phyloP scores from a whole-genome alignment of 1,140 invertebrate species.

The Thaumetopoea pityocampa region DNA sequence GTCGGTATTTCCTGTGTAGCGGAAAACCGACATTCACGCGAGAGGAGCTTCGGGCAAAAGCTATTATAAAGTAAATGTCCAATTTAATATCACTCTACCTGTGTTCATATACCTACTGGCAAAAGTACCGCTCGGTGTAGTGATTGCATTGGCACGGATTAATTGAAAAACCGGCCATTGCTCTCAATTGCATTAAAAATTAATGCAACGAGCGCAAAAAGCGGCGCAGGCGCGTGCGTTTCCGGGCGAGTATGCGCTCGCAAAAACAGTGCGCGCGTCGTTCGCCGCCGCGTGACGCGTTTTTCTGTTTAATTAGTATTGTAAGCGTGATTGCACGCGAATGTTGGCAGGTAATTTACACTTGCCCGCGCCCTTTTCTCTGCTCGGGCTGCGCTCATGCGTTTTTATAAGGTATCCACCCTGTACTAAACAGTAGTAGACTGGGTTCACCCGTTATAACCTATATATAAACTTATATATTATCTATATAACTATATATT shows the following conservation, averaged over 20 bases:
- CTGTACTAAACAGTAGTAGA: too few relatives aligned
- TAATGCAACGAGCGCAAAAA: constrained; percentile 46
- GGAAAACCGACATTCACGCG: too few relatives aligned
- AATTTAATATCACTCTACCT: too few relatives aligned
- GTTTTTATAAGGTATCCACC: too few relatives aligned
- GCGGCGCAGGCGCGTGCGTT: constrained; percentile 35
- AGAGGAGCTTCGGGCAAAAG: too few relatives aligned
- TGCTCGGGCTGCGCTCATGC: not conserved
- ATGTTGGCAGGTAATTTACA: constrained; percentile 15
- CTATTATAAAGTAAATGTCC: too few relatives aligned
- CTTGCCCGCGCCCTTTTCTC: not conserved
- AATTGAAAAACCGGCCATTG: constrained; percentile 35
- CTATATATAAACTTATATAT: too few relatives aligned
- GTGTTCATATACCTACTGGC: too few relatives aligned
- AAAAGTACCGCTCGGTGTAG: too few relatives aligned
- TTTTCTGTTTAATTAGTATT: constrained; percentile 52
- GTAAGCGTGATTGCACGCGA: constrained; percentile 32
- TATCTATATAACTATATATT: too few relatives aligned
- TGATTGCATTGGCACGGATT: constrained; percentile 5
- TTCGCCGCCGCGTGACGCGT: constrained; percentile 44
- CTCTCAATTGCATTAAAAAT: constrained; percentile 50
- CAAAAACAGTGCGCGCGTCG: constrained; percentile 43
- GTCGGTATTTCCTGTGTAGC: too few relatives aligned
- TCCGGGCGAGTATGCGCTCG: constrained; percentile 38
- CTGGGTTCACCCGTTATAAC: too few relatives aligned